Evolutionary conservation across 2,888 invertebrate species (phyloP), one percentile per base, ranked within the genome.

Genomic region (Scaptomyza caliginosa): DNA sequence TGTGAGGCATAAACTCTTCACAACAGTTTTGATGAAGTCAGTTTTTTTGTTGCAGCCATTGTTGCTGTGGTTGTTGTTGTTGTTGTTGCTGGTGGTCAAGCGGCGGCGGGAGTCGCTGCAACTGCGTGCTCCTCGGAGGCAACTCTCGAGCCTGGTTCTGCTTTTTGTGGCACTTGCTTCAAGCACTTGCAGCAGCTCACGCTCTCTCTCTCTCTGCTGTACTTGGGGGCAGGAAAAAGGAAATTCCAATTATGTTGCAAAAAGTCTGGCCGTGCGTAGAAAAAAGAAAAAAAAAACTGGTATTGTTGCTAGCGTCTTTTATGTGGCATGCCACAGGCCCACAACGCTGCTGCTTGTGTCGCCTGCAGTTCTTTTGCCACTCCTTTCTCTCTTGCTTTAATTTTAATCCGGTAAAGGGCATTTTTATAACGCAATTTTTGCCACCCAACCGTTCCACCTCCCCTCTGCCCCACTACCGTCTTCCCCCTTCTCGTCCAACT

Each of bases 231-330:
- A 80, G 81, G 81, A 86, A 82, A 80, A 86, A 86, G 81, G 81
- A 82, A 82, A 82, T 82, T 82, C 87, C 81, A 82, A 82, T 82
- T 82, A 82, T 86, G 84, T 77, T 84, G 85, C 85, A 68, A 16
- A 21, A 4, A 71, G 75, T 84, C 80, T 86, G 80, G 71, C 81
- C 77, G 84, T 77, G 84, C 84, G 81, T 86, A 86, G 86, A 74
- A 86, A 73, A 82, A 79, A 72, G 10, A 75, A 84, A 67, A 86
- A 85, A 66, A 66, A 17, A 16, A 75, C n/a, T n/a, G 66, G 45
- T 45, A 75, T 77, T 75, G 70, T 74, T 74, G 56, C 78, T 66
- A 59, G 66, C 66, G 70, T 74, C 75, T 77, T 75, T 67, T 78
- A 85, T 80, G 75, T 51, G 56, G 71, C 77, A 48, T 49, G 46